A percentile compares a stretch with the other conserved stretches of the same genome.
Evolutionary conservation across 2,888 invertebrate species (phyloP).

Genomic region (Drosophila ezoana): DNA sequence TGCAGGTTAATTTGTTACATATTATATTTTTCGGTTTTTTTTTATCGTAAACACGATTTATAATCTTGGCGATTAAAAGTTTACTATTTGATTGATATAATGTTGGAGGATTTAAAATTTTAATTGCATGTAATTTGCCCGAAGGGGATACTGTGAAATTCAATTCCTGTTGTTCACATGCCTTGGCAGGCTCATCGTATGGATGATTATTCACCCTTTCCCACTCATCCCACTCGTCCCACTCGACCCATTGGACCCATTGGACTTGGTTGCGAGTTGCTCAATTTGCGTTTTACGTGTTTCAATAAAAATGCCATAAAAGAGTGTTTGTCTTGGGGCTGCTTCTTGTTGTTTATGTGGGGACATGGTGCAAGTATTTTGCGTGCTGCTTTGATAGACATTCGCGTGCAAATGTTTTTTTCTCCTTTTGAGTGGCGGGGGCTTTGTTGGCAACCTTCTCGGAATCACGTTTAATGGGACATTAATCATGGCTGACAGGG

Average conservation of each 20-base stretch:
- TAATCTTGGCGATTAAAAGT: slow-evolving; percentile 21
- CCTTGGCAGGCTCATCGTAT: slow-evolving; percentile 9
- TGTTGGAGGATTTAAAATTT: slow-evolving; percentile 37
- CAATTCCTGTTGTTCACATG: slow-evolving; percentile 22
- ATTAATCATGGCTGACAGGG: slow-evolving; percentile 59
- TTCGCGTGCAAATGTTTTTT: slow-evolving; percentile 61
- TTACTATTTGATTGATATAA: slow-evolving; percentile 34
- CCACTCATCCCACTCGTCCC: neutral
- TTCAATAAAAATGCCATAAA: slow-evolving; percentile 73
- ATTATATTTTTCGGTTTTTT: no score
- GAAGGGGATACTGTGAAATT: slow-evolving; percentile 11
- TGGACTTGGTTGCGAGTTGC: slow-evolving; percentile 30
- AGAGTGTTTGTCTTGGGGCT: slow-evolving; percentile 34
- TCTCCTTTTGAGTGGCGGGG: no score
- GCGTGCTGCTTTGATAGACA: slow-evolving; percentile 53
- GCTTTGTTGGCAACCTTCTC: slow-evolving; percentile 10
- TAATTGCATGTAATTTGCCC: slow-evolving; percentile 46
- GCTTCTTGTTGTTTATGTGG: neutral
- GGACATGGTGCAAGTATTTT: slow-evolving; percentile 34
- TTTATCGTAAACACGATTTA: no score
- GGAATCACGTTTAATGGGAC: slow-evolving; percentile 66
- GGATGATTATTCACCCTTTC: neutral
- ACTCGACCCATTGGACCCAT: neutral
- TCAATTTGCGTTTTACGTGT: slow-evolving; percentile 74
- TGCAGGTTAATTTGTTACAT: no score